Base-by-base conservation (phyloP, 2,888 invertebrate species). In the Lymantria monacha region DNA sequence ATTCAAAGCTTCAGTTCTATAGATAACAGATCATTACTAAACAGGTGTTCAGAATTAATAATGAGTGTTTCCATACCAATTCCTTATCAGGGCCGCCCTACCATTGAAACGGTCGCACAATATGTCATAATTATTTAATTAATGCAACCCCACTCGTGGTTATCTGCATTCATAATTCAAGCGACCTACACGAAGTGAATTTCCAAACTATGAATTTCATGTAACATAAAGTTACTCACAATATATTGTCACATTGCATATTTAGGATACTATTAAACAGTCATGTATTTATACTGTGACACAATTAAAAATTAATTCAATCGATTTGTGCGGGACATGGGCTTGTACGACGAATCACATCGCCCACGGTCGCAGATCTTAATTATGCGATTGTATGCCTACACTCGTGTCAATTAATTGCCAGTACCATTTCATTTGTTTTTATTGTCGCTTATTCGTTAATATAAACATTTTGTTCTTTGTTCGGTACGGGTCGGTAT, bases 121-220 rank as follows among this genome's bases (percentile, higher is more conserved):
- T 90, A 87, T 87, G 88, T 87, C 86, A 87, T 88, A 89, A 90
- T 89, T 89, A 88, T 86, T 88, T 87, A 89, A 89, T 90, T 87
- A 88, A 88, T 87, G 81, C 85, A 77, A 78, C 74, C 81, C 83
- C 52, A 56, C 46, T 53, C 69, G 59, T 36, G 51, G 83, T 85
- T 88, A 88, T 87, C 81, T 70, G 71, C 77, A 61, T 80, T 71
- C 77, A 84, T 87, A 85, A 85, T 78, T 86, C 75, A 79, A 70
- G 57, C 67, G 69, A 69, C 72, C 76, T 79, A 81, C 81, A 75
- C 46, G 71, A 46, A 44, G 51, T 56, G 64, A 60, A 61, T 59
- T 59, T 55, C 59, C 53, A 61, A 61, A 58, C 45, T 41, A 49
- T 51, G 54, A 53, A 63, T 51, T 64, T 59, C 59, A 48, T 33